Evolutionary conservation across 92 coral and sea anemone species (phyloP).

Genomic region (Zoanthus solanderi): DNA sequence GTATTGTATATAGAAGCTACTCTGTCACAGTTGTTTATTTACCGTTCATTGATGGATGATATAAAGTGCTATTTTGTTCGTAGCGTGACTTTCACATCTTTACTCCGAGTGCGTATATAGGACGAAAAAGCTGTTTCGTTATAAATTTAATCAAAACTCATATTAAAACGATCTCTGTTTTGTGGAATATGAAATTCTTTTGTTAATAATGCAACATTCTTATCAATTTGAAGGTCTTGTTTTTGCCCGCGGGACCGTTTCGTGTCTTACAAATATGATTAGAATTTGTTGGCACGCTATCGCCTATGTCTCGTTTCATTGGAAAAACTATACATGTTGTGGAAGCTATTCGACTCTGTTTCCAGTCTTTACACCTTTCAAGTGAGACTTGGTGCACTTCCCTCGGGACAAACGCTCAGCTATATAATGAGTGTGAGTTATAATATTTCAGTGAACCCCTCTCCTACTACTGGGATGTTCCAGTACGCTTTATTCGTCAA

Average conservation of each 20-base stretch:
- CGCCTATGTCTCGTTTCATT: neutral
- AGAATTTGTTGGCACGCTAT: slow-evolving; percentile 46
- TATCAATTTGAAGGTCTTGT: slow-evolving; percentile 34
- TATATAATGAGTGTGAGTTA: neutral
- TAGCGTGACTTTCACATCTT: slow-evolving; percentile 44
- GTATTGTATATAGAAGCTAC: neutral
- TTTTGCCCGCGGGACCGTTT: slow-evolving; percentile 51
- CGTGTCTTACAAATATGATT: slow-evolving; percentile 37
- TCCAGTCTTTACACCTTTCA: neutral
- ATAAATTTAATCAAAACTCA: neutral
- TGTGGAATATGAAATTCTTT: neutral
- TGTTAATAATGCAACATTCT: slow-evolving; percentile 12
- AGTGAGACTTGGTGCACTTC: neutral
- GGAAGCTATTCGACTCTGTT: neutral
- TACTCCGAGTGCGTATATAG: neutral
- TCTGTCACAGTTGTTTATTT: slow-evolving; percentile 38
- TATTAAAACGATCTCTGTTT: neutral
- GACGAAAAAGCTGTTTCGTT: neutral
- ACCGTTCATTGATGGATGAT: slow-evolving; percentile 36
- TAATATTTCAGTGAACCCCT: neutral
- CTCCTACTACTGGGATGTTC: neutral
- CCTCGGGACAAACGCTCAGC: neutral
- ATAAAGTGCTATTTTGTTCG: slow-evolving; percentile 37
- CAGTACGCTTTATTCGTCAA: neutral
- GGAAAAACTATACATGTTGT: slow-evolving; percentile 1